Evolutionary conservation across 1,140 invertebrate genomes (phyloP), one percentile per base, ranked within the genome.

Genomic region (Rhopalosiphum padi): DNA sequence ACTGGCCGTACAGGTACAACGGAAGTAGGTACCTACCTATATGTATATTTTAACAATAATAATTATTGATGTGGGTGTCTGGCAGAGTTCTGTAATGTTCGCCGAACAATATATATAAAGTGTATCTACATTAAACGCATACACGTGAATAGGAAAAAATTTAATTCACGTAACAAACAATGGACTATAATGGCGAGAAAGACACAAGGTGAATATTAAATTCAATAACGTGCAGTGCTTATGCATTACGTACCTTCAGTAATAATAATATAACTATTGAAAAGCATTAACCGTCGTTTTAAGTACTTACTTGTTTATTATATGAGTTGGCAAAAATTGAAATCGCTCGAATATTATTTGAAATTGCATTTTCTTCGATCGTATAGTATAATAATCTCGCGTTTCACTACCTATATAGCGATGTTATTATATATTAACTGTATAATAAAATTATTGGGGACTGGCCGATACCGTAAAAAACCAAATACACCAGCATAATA

Each of bases 31-130:
- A 77, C 60, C 60, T 77, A 77, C 15, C 60, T 77, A 77, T 77
- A 77, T 77, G 30, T 77, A 11, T 77, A 77, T 77, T 77, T 77
- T n/a, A n/a, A 77, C 60, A 77, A 77, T 77, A 77, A 77, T 77
- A 77, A 77, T n/a, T 77, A 77, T 77, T n/a, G 60, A 77, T 77
- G 60, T 77, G 60, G 60, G 60, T 77, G 60, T 77, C 60, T 77
- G 60, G 60, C 60, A 77, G 60, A 77, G 60, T 77, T 77, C 30
- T 77, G n/a, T 77, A 77, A 77, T 77, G n/a, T 77, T 77, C 60
- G 15, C 60, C 60, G 60, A 77, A 77, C 60, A 77, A 77, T 77
- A 77, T 18, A 68, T 68, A 68, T 77, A 77, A 35, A 77, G 60
- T 15, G 60, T 77, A 77, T 77, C 30, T n/a, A 77, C 60, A 18